These are phyloP conservation scores for Synanthedon myopaeformis DNA, from an alignment of 2,888 invertebrate genomes.

Conservation along the genomic window DNA sequence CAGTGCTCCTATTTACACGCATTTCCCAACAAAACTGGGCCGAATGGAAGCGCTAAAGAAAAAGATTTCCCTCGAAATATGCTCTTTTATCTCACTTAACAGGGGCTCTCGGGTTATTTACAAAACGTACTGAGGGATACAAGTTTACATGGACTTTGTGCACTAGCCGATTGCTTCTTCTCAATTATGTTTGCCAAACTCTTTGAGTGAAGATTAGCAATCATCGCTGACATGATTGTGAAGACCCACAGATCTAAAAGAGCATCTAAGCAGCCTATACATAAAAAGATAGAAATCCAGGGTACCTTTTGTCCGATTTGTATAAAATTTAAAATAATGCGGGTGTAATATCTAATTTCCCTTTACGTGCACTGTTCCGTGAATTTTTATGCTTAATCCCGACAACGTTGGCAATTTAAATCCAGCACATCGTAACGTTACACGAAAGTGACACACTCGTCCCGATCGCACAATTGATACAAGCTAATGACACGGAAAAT, in stretches of 20 bases:
- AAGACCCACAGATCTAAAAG: too few species aligned
- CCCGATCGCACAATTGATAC: conserved; percentile 23
- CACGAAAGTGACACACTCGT: conserved; percentile 1
- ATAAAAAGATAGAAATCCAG: not conserved
- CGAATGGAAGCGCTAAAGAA: not conserved
- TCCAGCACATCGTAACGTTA: not conserved
- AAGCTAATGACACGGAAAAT: conserved; percentile 39
- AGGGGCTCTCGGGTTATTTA: conserved; percentile 38
- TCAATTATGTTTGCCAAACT: too few species aligned
- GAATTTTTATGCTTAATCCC: not conserved
- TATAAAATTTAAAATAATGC: too few species aligned
- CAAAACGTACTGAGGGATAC: conserved; percentile 11
- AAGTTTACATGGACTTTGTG: too few species aligned
- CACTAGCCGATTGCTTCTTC: too few species aligned
- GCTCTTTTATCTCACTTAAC: conserved; percentile 34
- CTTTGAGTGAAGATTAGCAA: too few species aligned
- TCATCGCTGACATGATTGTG: too few species aligned
- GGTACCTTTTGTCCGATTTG: not conserved
- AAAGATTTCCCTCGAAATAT: conserved; percentile 7
- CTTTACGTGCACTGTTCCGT: not conserved
- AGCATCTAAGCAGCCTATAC: not conserved
- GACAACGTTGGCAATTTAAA: not conserved
- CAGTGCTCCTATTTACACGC: conserved; percentile 31
- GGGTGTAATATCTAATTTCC: not conserved
- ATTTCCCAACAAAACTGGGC: conserved; percentile 16